Evolutionary conservation across 2,113 vertebrate genomes (phyloP).

Genomic region (Catharus minimus): DNA sequence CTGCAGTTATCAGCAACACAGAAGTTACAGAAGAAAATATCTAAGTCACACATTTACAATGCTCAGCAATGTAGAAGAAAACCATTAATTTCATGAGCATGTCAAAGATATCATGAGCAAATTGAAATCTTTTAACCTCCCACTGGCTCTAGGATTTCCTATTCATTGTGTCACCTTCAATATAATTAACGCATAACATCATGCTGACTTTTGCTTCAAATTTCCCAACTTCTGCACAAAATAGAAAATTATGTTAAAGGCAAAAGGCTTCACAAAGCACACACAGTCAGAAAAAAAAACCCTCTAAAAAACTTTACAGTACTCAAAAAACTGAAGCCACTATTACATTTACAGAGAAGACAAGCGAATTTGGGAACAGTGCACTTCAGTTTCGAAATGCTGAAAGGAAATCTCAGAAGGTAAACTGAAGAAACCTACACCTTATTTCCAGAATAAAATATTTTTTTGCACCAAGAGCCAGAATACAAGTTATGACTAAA

Average conservation of each 20-base stretch:
- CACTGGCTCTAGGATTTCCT: neutral
- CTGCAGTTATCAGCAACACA: neutral
- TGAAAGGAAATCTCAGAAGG: slow-evolving; percentile 3
- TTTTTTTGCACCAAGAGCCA: neutral
- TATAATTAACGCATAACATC: neutral
- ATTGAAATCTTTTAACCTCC: neutral
- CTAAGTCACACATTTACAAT: neutral
- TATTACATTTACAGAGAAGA: neutral
- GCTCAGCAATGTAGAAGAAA: neutral
- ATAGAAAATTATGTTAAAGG: neutral
- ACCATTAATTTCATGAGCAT: neutral
- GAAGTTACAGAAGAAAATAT: neutral
- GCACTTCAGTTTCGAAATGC: slow-evolving; percentile 16
- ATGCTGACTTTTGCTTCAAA: neutral
- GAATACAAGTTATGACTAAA: neutral
- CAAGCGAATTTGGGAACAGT: neutral
- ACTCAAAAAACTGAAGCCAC: neutral
- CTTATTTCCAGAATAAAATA: neutral
- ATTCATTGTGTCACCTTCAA: neutral
- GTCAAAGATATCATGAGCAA: neutral
- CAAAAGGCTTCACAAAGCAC: neutral
- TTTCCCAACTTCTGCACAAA: neutral
- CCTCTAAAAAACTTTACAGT: neutral
- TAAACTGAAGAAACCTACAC: neutral
- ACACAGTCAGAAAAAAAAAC: neutral